Percentiles rank a stretch among this genome's conserved stretches.
These are phyloP conservation scores for Heliconius hortense DNA, from an alignment of 2,888 invertebrate genomes.

Conservation along the genomic window DNA sequence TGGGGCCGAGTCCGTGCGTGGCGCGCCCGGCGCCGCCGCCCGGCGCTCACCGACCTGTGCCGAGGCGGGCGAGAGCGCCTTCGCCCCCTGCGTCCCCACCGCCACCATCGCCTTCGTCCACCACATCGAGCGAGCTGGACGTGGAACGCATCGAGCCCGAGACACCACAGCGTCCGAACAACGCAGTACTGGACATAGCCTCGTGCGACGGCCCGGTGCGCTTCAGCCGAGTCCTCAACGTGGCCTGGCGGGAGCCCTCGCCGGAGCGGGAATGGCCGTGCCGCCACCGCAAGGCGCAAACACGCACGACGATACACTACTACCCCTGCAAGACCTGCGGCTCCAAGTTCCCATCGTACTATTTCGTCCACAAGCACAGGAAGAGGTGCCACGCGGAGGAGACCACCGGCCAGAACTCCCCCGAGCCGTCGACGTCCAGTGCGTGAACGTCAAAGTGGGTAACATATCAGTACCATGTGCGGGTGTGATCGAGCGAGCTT, in stretches of 20 bases:
- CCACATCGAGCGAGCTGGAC: constrained; percentile 73
- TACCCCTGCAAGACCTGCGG: constrained; percentile 97
- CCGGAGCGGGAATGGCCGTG: constrained; percentile 89
- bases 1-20: constrained; percentile 75
- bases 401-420: constrained; percentile 48
- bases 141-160: constrained; percentile 69
- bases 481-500: constrained; percentile 57
- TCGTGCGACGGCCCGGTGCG: constrained; percentile 95
- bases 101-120: constrained; percentile 67
- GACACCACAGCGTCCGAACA: constrained; percentile 50
- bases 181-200: constrained; percentile 91
- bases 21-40: constrained; percentile 74
- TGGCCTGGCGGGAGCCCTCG: constrained; percentile 84
- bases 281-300: constrained; percentile 90
- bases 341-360: constrained; percentile 95
- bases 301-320: constrained; percentile 87
- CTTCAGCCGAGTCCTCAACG: constrained; percentile 91
- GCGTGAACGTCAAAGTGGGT: constrained; percentile 46
- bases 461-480: constrained; percentile 48
- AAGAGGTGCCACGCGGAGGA: constrained; percentile 91
- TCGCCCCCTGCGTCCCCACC: constrained; percentile 63
- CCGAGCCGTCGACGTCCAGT: constrained; percentile 62
- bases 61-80: constrained; percentile 64
- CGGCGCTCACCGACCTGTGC: constrained; percentile 75
- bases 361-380: constrained; percentile 95